Evolutionary conservation across 2,113 vertebrate genomes (phyloP).

Genomic region (Romanogobio albipinnatus): DNA sequence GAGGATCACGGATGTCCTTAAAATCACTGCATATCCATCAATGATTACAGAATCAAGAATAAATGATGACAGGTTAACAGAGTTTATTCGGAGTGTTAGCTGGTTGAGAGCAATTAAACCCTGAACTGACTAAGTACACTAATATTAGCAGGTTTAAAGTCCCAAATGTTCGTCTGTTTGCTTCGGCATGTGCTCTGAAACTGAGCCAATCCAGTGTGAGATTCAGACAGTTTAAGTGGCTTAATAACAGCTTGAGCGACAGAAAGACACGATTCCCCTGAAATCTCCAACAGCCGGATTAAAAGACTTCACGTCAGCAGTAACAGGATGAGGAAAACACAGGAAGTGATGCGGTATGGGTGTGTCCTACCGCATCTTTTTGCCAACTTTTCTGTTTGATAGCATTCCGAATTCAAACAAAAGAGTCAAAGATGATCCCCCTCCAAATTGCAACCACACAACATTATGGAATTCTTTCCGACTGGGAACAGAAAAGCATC

Average conservation of each 20-base stretch:
- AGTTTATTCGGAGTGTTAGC: background rate
- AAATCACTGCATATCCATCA: background rate
- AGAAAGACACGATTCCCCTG: constrained; percentile 21
- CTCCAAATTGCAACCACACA: background rate
- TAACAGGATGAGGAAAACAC: background rate
- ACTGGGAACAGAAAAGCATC: background rate
- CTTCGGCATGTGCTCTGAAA: constrained; percentile 4
- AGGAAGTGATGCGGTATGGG: constrained; percentile 15
- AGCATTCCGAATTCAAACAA: background rate
- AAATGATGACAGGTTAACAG: background rate
- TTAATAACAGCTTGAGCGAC: constrained; percentile 1
- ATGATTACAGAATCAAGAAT: background rate
- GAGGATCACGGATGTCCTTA: background rate
- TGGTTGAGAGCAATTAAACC: background rate
- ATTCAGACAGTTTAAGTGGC: constrained; percentile 24
- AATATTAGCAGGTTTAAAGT: constrained; percentile 3
- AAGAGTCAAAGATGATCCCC: background rate
- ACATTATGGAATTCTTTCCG: background rate
- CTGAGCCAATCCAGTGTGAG: background rate
- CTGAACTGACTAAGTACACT: background rate
- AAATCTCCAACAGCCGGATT: constrained; percentile 31
- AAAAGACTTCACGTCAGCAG: constrained; percentile 4
- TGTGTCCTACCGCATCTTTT: background rate
- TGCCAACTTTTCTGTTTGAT: background rate
- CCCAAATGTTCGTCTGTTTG: background rate